Base-by-base conservation (phyloP, 2,888 invertebrate genomes). In the Pristionchus maxplancki region DNA sequence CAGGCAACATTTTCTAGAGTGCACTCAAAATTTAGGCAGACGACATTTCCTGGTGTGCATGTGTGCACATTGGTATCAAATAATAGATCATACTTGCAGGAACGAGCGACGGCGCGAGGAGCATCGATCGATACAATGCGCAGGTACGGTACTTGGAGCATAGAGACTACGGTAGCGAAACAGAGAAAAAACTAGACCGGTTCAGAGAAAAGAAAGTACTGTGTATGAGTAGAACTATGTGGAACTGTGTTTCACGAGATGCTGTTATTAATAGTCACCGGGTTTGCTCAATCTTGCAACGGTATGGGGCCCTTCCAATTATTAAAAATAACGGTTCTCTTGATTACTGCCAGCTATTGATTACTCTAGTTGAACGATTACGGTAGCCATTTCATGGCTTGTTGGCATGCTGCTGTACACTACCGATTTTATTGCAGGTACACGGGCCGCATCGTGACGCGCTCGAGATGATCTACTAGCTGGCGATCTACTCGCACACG, bases 371-470 rank as follows among this genome's bases (percentile, higher is more conserved):
- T 11, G 3, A 28, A 13, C 5, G 58, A 78, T n/a, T 78, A 78
- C 48, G 50, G 64, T 64, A 64, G 1, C 15, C 1, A 15, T 58
- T 53, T 90, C 89, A 98, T 96, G 96, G 37, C 97, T 99, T 91
- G 97, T 99, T 92, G 96, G 97, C 24, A 96, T 97, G 78, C 98
- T 99, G 96, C 96, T 13, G 34, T 67, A 67, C 67, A 34, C 58
- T n/a, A 58, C 50, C 15, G 4, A n/a, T n/a, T n/a, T n/a, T n/a
- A 1, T 67, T 67, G 31, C n/a, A 78, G 78, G 78, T 78, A 78
- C 78, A 78, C 67, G 28, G 93, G 93, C 0, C 89, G 92, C 20
- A 90, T 91, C 58, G 91, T 93, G 94, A 94, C 88, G 90, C 91
- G 84, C 90, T 94, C 20, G 94, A 94, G 89, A 91, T 94, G 93